phyloP scores from a whole-genome alignment of 2,888 invertebrate species.

The Coremacera marginata region DNA sequence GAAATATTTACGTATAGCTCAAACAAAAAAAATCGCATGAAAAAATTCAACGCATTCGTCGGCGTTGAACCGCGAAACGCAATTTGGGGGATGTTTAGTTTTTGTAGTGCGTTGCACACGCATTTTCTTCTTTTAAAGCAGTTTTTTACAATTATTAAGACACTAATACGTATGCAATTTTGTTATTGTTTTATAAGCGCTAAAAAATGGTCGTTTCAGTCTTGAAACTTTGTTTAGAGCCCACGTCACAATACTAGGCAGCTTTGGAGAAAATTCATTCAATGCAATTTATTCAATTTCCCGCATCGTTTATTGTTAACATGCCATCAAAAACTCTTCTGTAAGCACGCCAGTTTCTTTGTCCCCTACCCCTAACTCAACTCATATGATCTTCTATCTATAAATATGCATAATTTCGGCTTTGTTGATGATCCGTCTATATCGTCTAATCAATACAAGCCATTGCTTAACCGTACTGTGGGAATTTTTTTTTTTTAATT shows the following conservation, averaged over 20 bases:
- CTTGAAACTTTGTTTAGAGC: no score
- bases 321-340: no score
- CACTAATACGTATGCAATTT: neutral
- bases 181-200: neutral
- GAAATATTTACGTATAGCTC: neutral
- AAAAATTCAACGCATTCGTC: slow-evolving; percentile 14
- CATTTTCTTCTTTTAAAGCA: neutral
- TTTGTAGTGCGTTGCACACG: slow-evolving; percentile 16
- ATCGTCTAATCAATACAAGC: no score
- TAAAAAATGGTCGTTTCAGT: neutral
- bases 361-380: neutral
- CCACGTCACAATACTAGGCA: no score
- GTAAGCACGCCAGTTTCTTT: neutral
- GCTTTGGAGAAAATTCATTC: neutral
- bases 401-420: neutral
- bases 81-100: slow-evolving; percentile 31
- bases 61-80: slow-evolving; percentile 38
- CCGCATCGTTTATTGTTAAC: neutral
- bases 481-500: neutral
- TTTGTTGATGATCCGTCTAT: no score
- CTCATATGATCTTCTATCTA: neutral
- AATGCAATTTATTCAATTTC: neutral
- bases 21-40: slow-evolving; percentile 2
- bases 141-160: slow-evolving; percentile 11
- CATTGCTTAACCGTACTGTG: neutral